Conservation (phyloP, 2,113 vertebrate genomes). For the Harpagus bidentatus region DNA sequence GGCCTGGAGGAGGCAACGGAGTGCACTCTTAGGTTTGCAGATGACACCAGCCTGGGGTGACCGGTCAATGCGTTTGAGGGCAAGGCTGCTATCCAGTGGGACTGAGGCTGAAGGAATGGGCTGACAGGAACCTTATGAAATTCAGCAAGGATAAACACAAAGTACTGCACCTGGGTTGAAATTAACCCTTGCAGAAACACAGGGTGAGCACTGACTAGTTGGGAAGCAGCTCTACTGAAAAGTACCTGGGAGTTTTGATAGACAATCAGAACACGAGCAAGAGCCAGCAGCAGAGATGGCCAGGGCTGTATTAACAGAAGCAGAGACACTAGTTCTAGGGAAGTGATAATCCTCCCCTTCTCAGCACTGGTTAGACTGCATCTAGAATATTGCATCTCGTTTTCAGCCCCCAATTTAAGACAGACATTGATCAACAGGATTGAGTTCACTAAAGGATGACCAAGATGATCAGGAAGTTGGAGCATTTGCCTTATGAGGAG, state of each 20-base stretch:
- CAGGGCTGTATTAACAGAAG: not conserved
- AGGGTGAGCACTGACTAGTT: not conserved
- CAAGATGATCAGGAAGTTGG: not conserved
- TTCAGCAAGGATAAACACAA: not conserved
- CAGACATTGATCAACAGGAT: not conserved
- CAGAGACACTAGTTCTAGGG: not conserved
- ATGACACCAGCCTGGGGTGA: not conserved
- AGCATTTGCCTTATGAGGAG: not conserved
- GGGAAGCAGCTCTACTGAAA: not conserved
- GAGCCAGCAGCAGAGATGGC: not conserved
- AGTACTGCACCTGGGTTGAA: not conserved
- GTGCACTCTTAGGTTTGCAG: not conserved
- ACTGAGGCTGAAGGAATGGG: not conserved
- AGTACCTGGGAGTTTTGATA: not conserved
- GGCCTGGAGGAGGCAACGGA: not conserved
- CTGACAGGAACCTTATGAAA: not conserved
- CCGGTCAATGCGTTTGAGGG: not conserved
- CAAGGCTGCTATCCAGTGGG: not conserved
- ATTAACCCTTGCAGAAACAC: not conserved
- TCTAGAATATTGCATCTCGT: not conserved
- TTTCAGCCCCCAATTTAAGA: not conserved
- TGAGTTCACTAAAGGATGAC: not conserved
- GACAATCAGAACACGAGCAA: not conserved
- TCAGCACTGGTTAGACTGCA: not conserved
- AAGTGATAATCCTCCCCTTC: not conserved